Base-by-base conservation (phyloP, 2,113 vertebrate genomes). In the Carlito syrichta region DNA sequence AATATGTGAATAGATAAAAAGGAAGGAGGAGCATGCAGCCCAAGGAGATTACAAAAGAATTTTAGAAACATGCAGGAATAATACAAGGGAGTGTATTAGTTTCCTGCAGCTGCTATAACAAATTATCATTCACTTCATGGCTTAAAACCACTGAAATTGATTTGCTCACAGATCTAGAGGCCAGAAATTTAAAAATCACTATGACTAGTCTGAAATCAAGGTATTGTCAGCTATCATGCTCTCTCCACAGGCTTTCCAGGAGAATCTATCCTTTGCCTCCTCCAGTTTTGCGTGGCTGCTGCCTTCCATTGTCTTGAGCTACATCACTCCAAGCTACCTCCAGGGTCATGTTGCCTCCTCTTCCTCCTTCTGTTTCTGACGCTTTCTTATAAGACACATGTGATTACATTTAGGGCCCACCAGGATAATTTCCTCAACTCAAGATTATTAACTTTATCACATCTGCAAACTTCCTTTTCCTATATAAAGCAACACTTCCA, bases 271-370 rank as follows among this genome's bases (percentile, higher is more conserved):
- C 13, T 23, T 19, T 11, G 23, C 38, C 71, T 23, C 48, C 45
- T 25, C 32, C 25, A 14, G 17, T 25, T 30, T 68, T 16, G 2
- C n/a, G 38, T 9, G n/a, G 50, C 8, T 4, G 6, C 2, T 0
- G 1, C 5, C 52, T 22, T 2, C 30, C 35, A 27, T 14, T 13
- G 25, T 52, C 68, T 32, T 48, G 11, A 19, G 8, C 40, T 23
- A 1, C 13, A 8, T 27, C 35, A 12, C 86, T 25, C 54, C n/a
- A 25, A 0, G 22, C 16, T n/a, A 7, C 19, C 56, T 66, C 35
- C 6, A 0, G 0, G 19, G 11, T 63, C 74, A 90, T 81, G 38
- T 19, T 2, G n/a, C 17, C 30, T 56, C 62, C 2, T 23, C 19
- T 6, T 88, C n/a, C 38, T 22, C 62, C 30, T 5, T 45, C 14